Evolutionary conservation across 2,888 invertebrate genomes (phyloP), one percentile per base, ranked within the genome.

Genomic region (Leptogaster cylindrica): DNA sequence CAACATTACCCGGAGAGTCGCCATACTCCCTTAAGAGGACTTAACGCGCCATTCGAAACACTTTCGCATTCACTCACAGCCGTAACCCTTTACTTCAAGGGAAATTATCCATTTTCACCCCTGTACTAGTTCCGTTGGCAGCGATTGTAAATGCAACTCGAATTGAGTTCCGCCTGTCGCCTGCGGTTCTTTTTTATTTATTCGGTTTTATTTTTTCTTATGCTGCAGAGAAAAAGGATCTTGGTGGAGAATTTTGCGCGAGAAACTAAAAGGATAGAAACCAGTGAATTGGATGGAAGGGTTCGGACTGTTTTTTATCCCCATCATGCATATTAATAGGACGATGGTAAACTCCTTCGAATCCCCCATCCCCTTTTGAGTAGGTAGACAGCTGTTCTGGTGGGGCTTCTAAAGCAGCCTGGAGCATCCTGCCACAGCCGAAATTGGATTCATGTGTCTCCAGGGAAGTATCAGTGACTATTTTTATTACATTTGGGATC

Each of bases 401-500:
- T n/a, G n/a, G n/a, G n/a, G n/a, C n/a, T n/a, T n/a, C n/a, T n/a
- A n/a, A n/a, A n/a, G n/a, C n/a, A n/a, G n/a, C n/a, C n/a, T n/a
- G n/a, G n/a, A n/a, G n/a, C n/a, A n/a, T n/a, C n/a, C n/a, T n/a
- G n/a, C n/a, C n/a, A n/a, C n/a, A n/a, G n/a, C n/a, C n/a, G n/a
- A n/a, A 14, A 52, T 52, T 18, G 52, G 31, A 52, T 52, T 27
- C 52, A 31, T 52, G 52, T 31, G 10, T 52, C 52, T 52, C 52
- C 16, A 52, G 20, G 52, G 52, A 52, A 31, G 33, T 28, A 52
- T 52, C 52, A 31, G 52, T 52, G 52, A 52, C 52, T 52, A 52
- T 52, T 20, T 31, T 52, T 52, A 52, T 52, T 52, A 52, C 52
- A 33, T 52, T 52, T 52, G 52, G 52, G 52, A 52, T 31, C 18